Base-by-base conservation (phyloP, 2,888 invertebrate species). In the Pollenia angustigena region DNA sequence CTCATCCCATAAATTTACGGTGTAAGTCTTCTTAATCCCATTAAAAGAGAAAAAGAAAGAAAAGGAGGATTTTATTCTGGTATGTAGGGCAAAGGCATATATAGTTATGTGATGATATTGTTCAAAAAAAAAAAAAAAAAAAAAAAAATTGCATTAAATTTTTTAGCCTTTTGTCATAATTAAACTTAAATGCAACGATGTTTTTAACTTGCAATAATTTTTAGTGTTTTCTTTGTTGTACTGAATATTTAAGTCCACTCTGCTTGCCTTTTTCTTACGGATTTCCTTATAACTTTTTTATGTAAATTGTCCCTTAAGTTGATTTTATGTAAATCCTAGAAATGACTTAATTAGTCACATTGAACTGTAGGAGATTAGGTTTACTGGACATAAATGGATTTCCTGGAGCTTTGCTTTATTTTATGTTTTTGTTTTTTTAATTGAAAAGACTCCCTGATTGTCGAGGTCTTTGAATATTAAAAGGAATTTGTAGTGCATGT, bases 261-360 rank as follows among this genome's bases (percentile, higher is more conserved):
- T 60, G 50, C 7, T 4, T 76, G 18, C 12, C 18, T 1, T 18
- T 46, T 18, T 23, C 7, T 2, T 64, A 16, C 23, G 1, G 7
- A 7, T 6, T 64, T 46, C 12, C 46, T 46, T 42, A n/a, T 44
- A 2, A 42, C 12, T 64, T 18, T 32, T 48, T 46, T 23, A 18
- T 46, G 46, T 18, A 48, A 12, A 16, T 44, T 40, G 64, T 46
- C 40, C 12, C 69, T 69, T 71, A 46, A 71, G 44, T 62, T 64
- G 23, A 71, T 62, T 46, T 60, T 71, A 62, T 52, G 60, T 62
- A 80, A 80, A 80, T 80, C 80, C 71, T 23, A 54, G 23, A 23
- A 23, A 48, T 52, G 60, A 71, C 80, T 80, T 80, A 80, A 80
- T 80, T 80, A 80, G 80, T 71, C 71, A 71, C 80, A 71, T 71